These are phyloP conservation scores for Heliconius erato DNA, from an alignment of 2,888 invertebrate genomes.

Conservation along the genomic window DNA sequence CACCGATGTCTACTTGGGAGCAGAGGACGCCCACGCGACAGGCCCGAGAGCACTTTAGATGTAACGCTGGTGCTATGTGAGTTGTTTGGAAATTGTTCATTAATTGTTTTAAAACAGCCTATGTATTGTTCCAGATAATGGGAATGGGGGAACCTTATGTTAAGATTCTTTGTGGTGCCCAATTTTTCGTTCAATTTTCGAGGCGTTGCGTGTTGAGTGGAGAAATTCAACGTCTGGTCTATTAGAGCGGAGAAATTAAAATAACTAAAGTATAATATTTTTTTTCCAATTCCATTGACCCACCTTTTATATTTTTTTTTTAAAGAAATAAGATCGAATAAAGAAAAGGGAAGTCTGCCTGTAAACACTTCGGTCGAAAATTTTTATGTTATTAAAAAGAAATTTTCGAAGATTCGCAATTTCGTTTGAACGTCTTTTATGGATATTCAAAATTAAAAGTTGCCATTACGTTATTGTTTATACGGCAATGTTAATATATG, in stretches of 20 bases:
- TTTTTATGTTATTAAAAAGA: not conserved
- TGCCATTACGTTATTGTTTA: not conserved
- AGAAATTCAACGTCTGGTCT: not conserved
- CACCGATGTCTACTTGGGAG: slow-evolving; percentile 92
- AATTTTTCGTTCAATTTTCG: not conserved
- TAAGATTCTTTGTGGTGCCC: too few species aligned
- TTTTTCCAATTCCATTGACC: too few species aligned
- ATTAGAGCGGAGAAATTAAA: too few species aligned
- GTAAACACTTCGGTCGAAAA: not conserved
- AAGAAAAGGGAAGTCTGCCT: too few species aligned
- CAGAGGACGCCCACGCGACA: slow-evolving; percentile 72
- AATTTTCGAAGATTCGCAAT: not conserved
- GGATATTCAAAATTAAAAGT: not conserved
- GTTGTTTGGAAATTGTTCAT: not conserved
- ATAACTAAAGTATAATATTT: not conserved
- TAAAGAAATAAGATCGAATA: too few species aligned
- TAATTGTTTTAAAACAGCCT: not conserved
- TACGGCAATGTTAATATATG: slow-evolving; percentile 2
- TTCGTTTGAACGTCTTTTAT: not conserved
- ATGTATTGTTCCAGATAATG: not conserved
- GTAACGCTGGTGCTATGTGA: slow-evolving; percentile 75
- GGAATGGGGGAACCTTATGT: not conserved
- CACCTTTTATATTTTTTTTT: too few species aligned
- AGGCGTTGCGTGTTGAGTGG: not conserved
- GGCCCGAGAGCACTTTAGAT: slow-evolving; percentile 86